Evolutionary conservation across 53 echinoderm and acorn worm species (phyloP).

Genomic region (Henricia sp.): DNA sequence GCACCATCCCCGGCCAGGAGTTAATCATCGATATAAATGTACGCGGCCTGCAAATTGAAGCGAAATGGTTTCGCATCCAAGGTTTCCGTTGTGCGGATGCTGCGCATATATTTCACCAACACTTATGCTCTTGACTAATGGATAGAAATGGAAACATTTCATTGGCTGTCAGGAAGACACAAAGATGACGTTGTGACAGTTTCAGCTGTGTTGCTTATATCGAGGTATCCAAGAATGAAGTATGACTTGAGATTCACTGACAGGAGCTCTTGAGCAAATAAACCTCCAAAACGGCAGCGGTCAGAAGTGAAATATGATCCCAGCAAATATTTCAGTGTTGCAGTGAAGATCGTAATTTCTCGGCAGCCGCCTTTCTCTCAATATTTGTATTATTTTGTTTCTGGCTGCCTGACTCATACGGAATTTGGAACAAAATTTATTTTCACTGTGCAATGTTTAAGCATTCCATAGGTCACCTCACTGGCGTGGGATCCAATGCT

Average conservation of each 20-base stretch:
- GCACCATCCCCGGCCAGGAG: too few species aligned
- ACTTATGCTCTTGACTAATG: too few species aligned
- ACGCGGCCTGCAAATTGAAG: too few species aligned
- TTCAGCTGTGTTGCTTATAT: background rate
- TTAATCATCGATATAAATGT: too few species aligned
- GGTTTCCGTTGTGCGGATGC: too few species aligned
- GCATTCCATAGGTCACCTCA: conserved; percentile 44
- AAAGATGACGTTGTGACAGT: background rate
- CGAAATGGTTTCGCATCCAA: too few species aligned
- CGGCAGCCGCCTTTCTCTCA: background rate
- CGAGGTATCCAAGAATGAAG: background rate
- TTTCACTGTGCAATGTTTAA: conserved; percentile 48
- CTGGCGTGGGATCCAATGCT: background rate
- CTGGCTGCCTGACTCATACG: conserved; percentile 51
- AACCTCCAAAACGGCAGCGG: conserved; percentile 33
- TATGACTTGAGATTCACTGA: conserved; percentile 9
- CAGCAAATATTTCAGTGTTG: conserved; percentile 7
- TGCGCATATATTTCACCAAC: too few species aligned
- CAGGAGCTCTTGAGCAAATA: conserved; percentile 44
- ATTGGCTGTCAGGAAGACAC: background rate
- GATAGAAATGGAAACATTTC: background rate
- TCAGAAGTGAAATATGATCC: conserved; percentile 51
- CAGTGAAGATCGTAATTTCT: conserved; percentile 16
- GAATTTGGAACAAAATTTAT: conserved; percentile 51
- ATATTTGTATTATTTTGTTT: conserved; percentile 20